Base-by-base conservation (phyloP, 1,140 invertebrate genomes). In the Lasioglossum baleicum region DNA sequence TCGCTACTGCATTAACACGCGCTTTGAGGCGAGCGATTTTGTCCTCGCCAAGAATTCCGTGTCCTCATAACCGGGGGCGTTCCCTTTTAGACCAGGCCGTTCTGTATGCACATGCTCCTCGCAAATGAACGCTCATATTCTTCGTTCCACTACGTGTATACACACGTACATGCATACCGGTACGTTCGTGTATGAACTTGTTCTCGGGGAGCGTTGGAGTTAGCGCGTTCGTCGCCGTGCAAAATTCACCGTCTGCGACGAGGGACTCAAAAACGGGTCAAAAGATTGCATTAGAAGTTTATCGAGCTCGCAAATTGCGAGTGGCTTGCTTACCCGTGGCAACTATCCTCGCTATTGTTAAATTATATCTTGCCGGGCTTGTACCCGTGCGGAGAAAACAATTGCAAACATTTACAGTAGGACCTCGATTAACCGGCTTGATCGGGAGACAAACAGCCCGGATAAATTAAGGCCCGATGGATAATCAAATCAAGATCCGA, bases 191-290 rank as follows among this genome's bases (percentile, higher is more conserved):
- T 44, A 5, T 7, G 1, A 10, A 10, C 66, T 8, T 53, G 51
- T 40, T 42, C 64, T 67, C 58, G 51, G 69, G 35, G 60, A 77
- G 53, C 75, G 58, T 64, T 26, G 67, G 70, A 68, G 75, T 77
- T 77, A 53, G 58, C 67, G 15, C 58, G 75, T 77, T 77, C 75
- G 64, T 77, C 75, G 20, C 69, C 22, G 75, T 63, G 44, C 44
- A 64, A 64, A 71, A 77, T 77, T 77, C 70, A 77, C 63, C 35
- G 67, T 26, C 70, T 22, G 44, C 67, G 48, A 71, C 67, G 48
- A 77, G 44, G 67, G 61, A 71, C 2, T 42, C 35, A 53, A 73
- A 79, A 79, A 44, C 71, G 7, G 76, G 76, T 65, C 76, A 35
- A 42, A 79, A 26, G 22, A 31, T 73, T 71, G 22, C 60, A 53